Evolutionary conservation across 35 echinoderm and acorn worm species (phyloP).

Genomic region (Lytechinus pictus): DNA sequence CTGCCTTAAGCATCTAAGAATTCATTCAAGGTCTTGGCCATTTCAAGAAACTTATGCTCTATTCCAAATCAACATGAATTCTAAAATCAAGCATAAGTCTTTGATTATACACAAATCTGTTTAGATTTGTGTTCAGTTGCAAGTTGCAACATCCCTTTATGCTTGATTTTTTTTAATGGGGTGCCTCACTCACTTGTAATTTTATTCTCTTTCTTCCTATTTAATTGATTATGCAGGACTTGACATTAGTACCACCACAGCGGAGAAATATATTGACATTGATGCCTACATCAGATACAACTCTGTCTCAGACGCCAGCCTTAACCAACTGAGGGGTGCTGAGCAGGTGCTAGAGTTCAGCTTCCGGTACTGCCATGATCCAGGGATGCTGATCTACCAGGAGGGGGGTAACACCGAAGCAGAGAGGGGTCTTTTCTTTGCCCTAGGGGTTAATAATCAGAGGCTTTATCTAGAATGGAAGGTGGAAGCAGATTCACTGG

Average conservation of each 20-base stretch:
- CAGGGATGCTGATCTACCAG: constrained; percentile 95
- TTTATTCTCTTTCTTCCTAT: neutral
- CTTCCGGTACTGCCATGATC: constrained; percentile 93
- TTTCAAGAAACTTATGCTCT: no score
- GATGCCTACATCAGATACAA: constrained; percentile 93
- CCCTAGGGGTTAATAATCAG: constrained; percentile 75
- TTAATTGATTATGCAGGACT: neutral
- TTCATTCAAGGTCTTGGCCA: no score
- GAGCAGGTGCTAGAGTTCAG: constrained; percentile 89
- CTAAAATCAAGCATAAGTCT: no score
- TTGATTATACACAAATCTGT: no score
- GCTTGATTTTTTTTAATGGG: no score
- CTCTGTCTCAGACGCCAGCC: constrained; percentile 52
- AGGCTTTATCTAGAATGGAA: constrained; percentile 94
- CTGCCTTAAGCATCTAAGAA: no score
- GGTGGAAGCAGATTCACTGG: constrained; percentile 37
- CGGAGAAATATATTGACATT: constrained; percentile 94
- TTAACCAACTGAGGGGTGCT: constrained; percentile 69
- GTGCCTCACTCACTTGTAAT: no score
- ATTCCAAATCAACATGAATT: no score
- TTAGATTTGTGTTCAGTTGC: no score
- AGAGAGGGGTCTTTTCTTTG: constrained; percentile 73
- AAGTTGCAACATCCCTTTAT: no score
- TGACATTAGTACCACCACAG: neutral
- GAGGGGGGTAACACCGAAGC: constrained; percentile 65